These are phyloP conservation scores for Regulus satrapa DNA, from an alignment of 2,113 vertebrate species.

Conservation along the genomic window DNA sequence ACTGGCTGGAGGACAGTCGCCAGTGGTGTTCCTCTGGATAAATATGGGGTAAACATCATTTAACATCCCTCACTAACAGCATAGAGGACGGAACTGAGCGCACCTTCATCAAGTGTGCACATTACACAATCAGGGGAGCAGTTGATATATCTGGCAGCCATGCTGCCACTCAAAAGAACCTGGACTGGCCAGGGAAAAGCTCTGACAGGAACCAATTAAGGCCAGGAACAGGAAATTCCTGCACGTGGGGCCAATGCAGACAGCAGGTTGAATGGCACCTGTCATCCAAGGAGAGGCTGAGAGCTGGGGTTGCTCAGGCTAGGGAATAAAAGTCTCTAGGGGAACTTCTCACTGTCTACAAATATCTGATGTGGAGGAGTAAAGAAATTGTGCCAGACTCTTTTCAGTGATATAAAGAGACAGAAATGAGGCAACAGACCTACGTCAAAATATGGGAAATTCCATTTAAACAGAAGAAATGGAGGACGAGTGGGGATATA, in stretches of 20 bases:
- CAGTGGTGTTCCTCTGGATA: not conserved
- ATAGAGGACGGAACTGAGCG: not conserved
- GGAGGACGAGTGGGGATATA: too few species aligned
- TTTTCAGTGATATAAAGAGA: not conserved
- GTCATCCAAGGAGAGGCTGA: not conserved
- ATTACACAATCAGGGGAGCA: too few species aligned
- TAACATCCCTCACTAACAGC: not conserved
- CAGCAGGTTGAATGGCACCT: not conserved
- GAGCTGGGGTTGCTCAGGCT: not conserved
- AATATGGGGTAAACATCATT: not conserved
- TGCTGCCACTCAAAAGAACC: not conserved
- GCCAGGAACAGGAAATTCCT: not conserved
- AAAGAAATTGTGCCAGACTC: not conserved
- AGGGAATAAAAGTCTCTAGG: not conserved
- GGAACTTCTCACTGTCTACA: not conserved
- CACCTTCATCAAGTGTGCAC: not conserved
- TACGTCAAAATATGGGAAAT: not conserved
- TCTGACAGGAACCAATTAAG: not conserved
- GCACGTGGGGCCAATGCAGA: not conserved
- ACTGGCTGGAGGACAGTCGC: not conserved
- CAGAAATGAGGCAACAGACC: not conserved
- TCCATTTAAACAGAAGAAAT: not conserved
- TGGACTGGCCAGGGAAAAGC: not conserved
- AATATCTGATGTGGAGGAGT: not conserved
- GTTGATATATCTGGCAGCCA: rapidly evolving